Evolutionary conservation across 2,113 vertebrate species (phyloP).

Genomic region (Oreotrochilus melanogaster): DNA sequence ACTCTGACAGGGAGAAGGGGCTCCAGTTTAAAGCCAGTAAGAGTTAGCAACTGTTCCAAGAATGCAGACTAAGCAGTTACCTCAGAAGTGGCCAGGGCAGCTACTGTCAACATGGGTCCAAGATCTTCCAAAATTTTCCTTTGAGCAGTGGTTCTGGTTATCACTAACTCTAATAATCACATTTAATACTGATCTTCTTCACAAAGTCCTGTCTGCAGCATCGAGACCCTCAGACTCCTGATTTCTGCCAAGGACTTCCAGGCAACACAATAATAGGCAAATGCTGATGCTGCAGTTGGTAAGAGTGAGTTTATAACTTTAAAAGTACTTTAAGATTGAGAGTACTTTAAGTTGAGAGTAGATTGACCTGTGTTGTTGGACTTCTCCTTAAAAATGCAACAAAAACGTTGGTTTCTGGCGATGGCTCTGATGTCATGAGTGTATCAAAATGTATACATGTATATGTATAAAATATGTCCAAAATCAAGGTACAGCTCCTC

Average conservation of each 20-base stretch:
- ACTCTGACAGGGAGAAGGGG: constrained; percentile 31
- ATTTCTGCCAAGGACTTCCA: neutral
- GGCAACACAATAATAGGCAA: neutral
- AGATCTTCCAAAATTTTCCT: neutral
- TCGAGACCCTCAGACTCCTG: neutral
- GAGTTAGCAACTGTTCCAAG: constrained; percentile 10
- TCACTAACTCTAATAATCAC: neutral
- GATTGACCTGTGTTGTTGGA: neutral
- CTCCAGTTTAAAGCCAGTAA: neutral
- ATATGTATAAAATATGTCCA: neutral
- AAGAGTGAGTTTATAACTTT: neutral
- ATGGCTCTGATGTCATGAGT: neutral
- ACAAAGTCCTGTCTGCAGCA: neutral
- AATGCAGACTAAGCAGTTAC: neutral
- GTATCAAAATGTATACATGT: neutral
- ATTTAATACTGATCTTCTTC: neutral
- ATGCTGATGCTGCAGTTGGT: neutral
- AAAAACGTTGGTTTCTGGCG: neutral
- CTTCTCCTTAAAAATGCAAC: neutral
- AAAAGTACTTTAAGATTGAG: neutral
- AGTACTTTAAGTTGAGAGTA: neutral
- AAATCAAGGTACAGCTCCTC: neutral
- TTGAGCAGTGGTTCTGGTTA: neutral
- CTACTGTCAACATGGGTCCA: neutral
- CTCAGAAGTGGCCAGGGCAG: neutral